Base-by-base conservation (phyloP, 2,888 invertebrate genomes). In the Erynnis tages region DNA sequence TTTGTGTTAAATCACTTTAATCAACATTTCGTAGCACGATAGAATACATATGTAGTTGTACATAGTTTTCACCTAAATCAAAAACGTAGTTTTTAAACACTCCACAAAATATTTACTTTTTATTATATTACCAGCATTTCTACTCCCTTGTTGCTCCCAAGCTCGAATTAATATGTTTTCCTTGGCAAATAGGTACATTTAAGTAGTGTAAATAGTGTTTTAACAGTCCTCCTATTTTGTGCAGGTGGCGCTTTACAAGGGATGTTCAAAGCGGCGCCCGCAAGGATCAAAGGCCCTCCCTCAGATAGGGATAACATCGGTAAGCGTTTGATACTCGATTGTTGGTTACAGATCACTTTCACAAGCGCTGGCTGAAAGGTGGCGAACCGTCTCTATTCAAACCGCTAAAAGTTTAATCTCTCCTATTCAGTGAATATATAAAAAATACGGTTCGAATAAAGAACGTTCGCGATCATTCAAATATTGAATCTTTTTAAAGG, bases 261-360 rank as follows among this genome's bases (percentile, higher is more conserved):
- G 79, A 69, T 69, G 73, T 69, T 82, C 82, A 82, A 83, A 85
- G 81, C 65, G 67, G 53, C n/a, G n/a, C 38, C 37, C 52, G 45
- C 49, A 44, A 32, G 55, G 63, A 65, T 70, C 70, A 70, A 71
- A 68, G 76, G 67, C 69, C 67, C 69, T 72, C 68, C 70, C 68
- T 61, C 65, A 73, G 81, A 79, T 79, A 71, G 67, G 71, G 60
- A 63, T 67, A 75, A 79, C 78, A 78, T 73, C 67, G 68, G 67
- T 69, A 64, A 77, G 68, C 76, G 76, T 76, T 79, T 82, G 73
- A 77, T 82, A 82, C 80, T 76, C 72, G 82, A 84, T 82, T 84
- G 81, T 79, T 71, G 74, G 76, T 70, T 76, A 69, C 65, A 77
- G 73, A 76, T 79, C 72, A 54, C 65, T 63, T 60, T 63, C 61